Evolutionary conservation across 2,888 invertebrate species (phyloP).

Genomic region (Chrysodeixis includens): DNA sequence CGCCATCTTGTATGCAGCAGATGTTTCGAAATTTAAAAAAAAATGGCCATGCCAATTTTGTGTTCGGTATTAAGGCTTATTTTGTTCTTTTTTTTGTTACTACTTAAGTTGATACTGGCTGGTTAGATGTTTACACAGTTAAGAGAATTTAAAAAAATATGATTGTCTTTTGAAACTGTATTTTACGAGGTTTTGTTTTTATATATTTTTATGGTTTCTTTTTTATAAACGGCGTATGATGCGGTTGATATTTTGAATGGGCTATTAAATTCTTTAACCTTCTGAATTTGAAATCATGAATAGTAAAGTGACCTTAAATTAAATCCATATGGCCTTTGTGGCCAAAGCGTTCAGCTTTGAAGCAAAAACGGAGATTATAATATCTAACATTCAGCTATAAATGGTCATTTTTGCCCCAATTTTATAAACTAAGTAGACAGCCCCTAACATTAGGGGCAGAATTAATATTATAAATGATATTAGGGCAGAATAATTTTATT

Average conservation of each 20-base stretch:
- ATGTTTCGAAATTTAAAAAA: conserved; percentile 50
- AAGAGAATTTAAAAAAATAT: background rate
- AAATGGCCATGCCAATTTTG: conserved; percentile 37
- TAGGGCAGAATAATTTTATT: conserved; percentile 44
- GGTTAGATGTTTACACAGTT: background rate
- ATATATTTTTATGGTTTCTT: background rate
- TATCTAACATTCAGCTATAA: conserved; percentile 27
- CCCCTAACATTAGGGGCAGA: conserved; percentile 39
- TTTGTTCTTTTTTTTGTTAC: conserved; percentile 9
- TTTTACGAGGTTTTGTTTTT: background rate
- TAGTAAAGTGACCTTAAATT: conserved; percentile 25
- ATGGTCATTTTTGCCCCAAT: conserved; percentile 41
- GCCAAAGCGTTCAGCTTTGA: conserved; percentile 3
- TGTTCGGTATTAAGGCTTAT: conserved; percentile 16
- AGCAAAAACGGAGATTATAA: conserved; percentile 17
- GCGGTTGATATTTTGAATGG: background rate
- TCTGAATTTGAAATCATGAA: conserved; percentile 8
- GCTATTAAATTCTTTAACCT: background rate
- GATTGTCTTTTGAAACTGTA: background rate
- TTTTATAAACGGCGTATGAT: background rate
- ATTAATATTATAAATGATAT: conserved; percentile 54
- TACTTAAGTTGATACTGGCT: conserved; percentile 2
- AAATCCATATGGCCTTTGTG: conserved; percentile 19
- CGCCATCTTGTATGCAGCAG: conserved; percentile 45
- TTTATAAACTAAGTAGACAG: conserved; percentile 22